These are phyloP conservation scores for Chlorops oryzae DNA, from an alignment of 1,140 invertebrate genomes.

Conservation along the genomic window DNA sequence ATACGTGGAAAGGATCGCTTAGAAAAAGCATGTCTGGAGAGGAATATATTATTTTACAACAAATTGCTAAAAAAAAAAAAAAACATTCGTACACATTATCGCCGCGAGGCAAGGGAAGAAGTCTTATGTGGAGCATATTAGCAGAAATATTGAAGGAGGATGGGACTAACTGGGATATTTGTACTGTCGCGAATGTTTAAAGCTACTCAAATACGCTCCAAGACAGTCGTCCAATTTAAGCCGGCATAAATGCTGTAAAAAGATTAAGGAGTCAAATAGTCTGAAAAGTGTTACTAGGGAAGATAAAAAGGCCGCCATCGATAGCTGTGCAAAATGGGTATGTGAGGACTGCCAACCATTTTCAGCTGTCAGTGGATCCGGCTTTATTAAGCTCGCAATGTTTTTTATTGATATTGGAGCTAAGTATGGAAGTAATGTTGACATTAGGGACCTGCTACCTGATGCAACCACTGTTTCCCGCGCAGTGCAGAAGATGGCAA, in stretches of 20 bases:
- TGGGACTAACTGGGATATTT: background rate
- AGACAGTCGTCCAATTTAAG: slow-evolving; percentile 16
- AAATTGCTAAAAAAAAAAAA: too few relatives aligned
- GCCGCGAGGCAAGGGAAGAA: slow-evolving; percentile 13
- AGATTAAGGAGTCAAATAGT: slow-evolving; percentile 1
- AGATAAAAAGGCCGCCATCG: slow-evolving; percentile 4
- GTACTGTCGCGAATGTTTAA: slow-evolving; percentile 2
- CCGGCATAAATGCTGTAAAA: slow-evolving; percentile 9
- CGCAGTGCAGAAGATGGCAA: slow-evolving; percentile 7
- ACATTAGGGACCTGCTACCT: slow-evolving; percentile 15
- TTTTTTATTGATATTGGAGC: slow-evolving; percentile 18
- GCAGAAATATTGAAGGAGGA: slow-evolving; percentile 6
- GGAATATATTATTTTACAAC: too few relatives aligned
- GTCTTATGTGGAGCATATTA: slow-evolving; percentile 12
- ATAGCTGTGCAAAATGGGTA: slow-evolving; percentile 11
- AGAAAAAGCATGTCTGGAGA: too few relatives aligned
- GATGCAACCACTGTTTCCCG: too few relatives aligned
- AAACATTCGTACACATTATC: too few relatives aligned
- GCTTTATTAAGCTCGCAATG: slow-evolving; percentile 11
- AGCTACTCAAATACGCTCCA: slow-evolving; percentile 11
- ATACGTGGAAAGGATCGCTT: too few relatives aligned
- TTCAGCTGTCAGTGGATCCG: slow-evolving; percentile 11
- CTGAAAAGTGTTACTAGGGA: background rate
- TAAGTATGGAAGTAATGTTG: slow-evolving; percentile 10
- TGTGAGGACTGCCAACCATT: slow-evolving; percentile 16